phyloP scores from a whole-genome alignment of 1,140 invertebrate genomes.

The Brachionus plicatilis region DNA sequence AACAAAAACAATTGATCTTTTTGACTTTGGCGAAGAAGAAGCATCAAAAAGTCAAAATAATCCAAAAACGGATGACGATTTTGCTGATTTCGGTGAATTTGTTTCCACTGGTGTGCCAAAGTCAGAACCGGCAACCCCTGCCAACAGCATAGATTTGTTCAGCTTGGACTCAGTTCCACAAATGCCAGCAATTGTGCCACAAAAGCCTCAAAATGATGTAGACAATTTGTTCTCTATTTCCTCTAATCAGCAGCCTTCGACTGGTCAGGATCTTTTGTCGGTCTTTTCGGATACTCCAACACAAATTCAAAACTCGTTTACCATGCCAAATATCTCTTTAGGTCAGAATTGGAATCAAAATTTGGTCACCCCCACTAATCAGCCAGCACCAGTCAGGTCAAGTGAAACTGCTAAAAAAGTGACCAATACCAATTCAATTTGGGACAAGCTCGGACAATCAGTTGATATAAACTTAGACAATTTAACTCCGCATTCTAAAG shows the following conservation, averaged over 20 bases:
- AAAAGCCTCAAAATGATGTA: background rate
- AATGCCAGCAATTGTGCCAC: background rate
- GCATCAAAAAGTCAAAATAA: background rate
- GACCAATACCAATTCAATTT: background rate
- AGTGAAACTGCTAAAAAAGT: background rate
- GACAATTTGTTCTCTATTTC: background rate
- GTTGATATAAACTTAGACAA: conserved; percentile 38
- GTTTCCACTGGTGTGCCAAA: background rate
- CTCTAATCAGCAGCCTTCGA: background rate
- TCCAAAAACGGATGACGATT: background rate
- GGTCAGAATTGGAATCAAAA: background rate
- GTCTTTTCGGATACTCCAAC: background rate
- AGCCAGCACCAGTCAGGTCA: background rate
- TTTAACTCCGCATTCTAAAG: conserved; percentile 27
- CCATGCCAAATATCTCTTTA: conserved; percentile 20
- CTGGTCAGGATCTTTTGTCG: background rate
- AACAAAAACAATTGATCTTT: background rate
- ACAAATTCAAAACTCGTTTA: background rate
- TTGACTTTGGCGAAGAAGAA: background rate
- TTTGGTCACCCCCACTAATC: background rate
- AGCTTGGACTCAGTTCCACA: background rate
- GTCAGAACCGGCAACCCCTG: background rate
- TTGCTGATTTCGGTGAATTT: conserved; percentile 38
- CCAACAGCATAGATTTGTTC: background rate
- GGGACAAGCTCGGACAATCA: conserved; percentile 26